These are phyloP conservation scores for Clarias laeviceps DNA, from an alignment of 2,797 vertebrate genomes.

Conservation along the genomic window DNA sequence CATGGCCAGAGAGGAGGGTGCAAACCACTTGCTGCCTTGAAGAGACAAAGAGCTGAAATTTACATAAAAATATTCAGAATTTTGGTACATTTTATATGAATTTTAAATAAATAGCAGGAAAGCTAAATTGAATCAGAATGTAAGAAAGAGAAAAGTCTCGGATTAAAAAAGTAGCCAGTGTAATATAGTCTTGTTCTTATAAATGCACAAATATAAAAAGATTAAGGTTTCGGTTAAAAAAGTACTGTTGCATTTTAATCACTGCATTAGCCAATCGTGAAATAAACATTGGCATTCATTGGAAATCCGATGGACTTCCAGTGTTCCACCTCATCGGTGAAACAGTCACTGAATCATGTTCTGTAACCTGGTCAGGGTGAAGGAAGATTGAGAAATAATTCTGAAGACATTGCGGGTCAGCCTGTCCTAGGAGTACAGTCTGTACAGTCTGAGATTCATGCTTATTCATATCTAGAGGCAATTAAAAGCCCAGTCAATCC, in stretches of 20 bases:
- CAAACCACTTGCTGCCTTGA: background rate
- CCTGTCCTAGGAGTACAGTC: background rate
- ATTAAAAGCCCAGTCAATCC: background rate
- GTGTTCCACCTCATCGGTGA: background rate
- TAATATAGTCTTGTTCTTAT: background rate
- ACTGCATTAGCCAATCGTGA: background rate
- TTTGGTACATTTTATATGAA: background rate
- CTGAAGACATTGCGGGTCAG: background rate
- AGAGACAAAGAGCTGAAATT: background rate
- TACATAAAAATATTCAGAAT: background rate
- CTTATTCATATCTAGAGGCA: background rate
- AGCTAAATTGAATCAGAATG: background rate
- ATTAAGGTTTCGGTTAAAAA: background rate
- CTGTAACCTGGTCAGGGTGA: background rate
- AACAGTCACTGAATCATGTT: background rate
- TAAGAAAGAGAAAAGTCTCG: background rate
- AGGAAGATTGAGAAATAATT: background rate
- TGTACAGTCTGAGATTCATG: background rate
- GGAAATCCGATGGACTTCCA: background rate
- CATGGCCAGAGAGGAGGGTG: background rate
- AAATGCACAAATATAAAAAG: background rate
- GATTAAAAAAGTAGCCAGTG: background rate
- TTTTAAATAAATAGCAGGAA: background rate
- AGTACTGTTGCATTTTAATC: background rate
- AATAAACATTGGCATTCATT: background rate